Percentiles rank a stretch among this genome's conserved stretches.
Conservation (phyloP, 2,797 vertebrate species). For the Amblyraja radiata region DNA sequence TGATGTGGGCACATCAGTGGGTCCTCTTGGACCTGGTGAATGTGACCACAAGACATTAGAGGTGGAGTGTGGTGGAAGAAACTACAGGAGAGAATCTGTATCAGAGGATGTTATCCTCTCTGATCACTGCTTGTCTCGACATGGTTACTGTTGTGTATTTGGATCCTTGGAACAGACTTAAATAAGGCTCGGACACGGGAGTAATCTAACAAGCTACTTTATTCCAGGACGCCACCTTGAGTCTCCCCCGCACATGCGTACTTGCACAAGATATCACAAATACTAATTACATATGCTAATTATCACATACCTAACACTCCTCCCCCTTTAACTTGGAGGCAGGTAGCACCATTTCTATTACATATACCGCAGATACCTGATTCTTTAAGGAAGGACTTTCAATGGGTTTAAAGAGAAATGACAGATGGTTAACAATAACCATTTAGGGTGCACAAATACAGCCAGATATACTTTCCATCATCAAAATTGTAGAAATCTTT, state of each 20-base stretch:
- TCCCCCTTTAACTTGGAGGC: too few relatives aligned
- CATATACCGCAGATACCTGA: neutral
- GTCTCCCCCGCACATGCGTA: too few relatives aligned
- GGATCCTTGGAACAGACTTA: too few relatives aligned
- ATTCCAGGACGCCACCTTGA: too few relatives aligned
- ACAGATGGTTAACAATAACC: neutral
- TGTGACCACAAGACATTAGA: neutral
- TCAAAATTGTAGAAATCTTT: neutral
- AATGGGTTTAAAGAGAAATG: neutral
- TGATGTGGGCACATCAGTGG: neutral
- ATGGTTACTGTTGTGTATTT: too few relatives aligned
- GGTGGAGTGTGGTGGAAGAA: neutral
- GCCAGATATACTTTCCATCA: neutral
- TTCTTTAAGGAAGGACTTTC: neutral
- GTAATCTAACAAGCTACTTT: too few relatives aligned
- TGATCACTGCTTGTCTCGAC: neutral
- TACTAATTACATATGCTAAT: too few relatives aligned
- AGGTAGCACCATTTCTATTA: too few relatives aligned
- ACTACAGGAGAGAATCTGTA: neutral
- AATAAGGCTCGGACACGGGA: too few relatives aligned
- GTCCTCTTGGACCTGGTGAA: neutral
- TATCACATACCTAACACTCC: too few relatives aligned
- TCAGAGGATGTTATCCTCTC: neutral
- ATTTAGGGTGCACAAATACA: neutral
- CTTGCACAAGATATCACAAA: too few relatives aligned